Evolutionary conservation across 2,113 vertebrate species (phyloP), one percentile per base, ranked within the genome.

Genomic region (Calyptommatus sinebrachiatus): DNA sequence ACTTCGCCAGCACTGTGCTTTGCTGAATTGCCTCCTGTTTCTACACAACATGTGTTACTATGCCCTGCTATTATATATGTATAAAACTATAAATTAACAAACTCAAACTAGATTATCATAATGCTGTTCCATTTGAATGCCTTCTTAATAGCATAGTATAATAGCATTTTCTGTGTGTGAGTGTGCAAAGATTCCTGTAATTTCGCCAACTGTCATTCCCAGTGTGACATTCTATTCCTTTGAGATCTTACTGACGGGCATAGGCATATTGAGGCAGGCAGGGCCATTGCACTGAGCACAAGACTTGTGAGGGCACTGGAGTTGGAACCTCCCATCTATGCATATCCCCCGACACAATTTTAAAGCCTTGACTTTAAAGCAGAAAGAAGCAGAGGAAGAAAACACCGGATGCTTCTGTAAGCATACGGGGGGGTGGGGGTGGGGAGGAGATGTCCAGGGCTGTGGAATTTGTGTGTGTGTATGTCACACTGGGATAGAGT

Each of bases 41-140:
- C 48, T 74, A 60, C 72, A 68, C 73, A 68, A 80, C 74, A 18
- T 63, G 73, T 80, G 63, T 60, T 78, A 78, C 60, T 78, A 66
- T 69, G 76, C 65, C 28, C 65, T 69, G 26, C 76, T 78, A 69
- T 69, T 66, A 73, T 74, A 80, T 68, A 74, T 74, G 63, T 60
- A 74, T 57, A 73, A 74, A 80, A 68, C 31, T 74, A 68, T 80
- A 80, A 68, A 68, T 74, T 80, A 80, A 68, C 31, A 74, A 69
- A 69, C 66, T 48, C 46, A 67, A 74, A 29, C 63, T 74, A 74
- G 62, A 80, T 68, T 68, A 80, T 80, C 62, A 80, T 80, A 74
- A 80, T 80, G 50, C 70, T 68, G 63, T 74, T 74, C 63, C 46
- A 61, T 80, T 62, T 74, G 62, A 80, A 74, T 80, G 79, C 26